These are phyloP conservation scores for Sanderia malayensis DNA, from an alignment of 30 jellyfish, hydroid and myxozoan genomes.

Conservation along the genomic window DNA sequence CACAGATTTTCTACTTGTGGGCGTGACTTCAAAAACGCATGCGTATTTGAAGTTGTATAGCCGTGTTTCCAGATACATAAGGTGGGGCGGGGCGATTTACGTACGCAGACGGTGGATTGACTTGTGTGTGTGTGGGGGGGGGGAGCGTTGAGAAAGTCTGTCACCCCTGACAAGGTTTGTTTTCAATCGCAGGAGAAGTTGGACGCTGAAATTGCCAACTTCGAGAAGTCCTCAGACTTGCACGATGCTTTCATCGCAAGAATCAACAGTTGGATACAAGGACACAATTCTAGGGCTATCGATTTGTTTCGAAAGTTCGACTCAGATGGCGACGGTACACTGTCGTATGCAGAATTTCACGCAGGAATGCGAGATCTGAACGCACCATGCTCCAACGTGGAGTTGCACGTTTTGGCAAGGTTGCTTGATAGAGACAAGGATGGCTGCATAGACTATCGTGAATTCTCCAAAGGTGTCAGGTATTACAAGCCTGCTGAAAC, in stretches of 20 bases:
- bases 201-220: constrained; percentile 45
- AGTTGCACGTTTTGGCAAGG: constrained; percentile 61
- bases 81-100: too few relatives aligned
- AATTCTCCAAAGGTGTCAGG: constrained; percentile 73
- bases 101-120: too few relatives aligned
- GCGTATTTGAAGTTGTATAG: too few relatives aligned
- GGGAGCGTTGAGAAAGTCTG: too few relatives aligned
- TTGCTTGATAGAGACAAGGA: constrained; percentile 50
- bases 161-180: too few relatives aligned
- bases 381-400: constrained; percentile 70
- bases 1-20: too few relatives aligned
- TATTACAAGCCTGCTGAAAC: constrained; percentile 57
- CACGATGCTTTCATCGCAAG: constrained; percentile 56
- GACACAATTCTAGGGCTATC: constrained; percentile 59
- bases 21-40: too few relatives aligned
- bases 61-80: too few relatives aligned
- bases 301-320: constrained; percentile 73
- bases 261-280: constrained; percentile 62
- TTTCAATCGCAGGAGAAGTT: constrained; percentile 38
- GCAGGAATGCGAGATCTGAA: constrained; percentile 81
- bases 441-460: constrained; percentile 60
- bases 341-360: constrained; percentile 61
- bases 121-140: too few relatives aligned
- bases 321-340: constrained; percentile 68
- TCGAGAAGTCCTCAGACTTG: constrained; percentile 33